Conservation (phyloP, 2,888 invertebrate species). For the Onthophagus sagittarius region DNA sequence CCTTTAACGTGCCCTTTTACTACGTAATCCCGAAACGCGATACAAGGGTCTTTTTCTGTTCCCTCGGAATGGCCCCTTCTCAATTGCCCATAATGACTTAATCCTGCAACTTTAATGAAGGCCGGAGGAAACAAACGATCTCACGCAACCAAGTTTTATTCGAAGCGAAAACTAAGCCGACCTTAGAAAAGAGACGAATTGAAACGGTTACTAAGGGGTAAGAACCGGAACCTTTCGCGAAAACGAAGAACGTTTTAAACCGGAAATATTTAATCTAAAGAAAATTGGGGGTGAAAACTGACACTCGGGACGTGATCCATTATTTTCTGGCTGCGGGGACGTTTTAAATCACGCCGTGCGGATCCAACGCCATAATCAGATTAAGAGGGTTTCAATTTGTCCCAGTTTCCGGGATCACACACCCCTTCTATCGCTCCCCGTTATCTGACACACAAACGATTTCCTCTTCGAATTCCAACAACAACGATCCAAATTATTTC, state of each 20-base stretch:
- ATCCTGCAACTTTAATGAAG: background rate
- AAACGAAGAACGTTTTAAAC: background rate
- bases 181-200: background rate
- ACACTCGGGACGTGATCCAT: background rate
- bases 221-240: background rate
- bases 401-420: background rate
- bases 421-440: background rate
- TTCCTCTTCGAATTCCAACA: background rate
- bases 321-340: background rate
- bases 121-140: background rate
- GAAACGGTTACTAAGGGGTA: too few relatives aligned
- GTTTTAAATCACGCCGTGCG: constrained; percentile 1
- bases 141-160: background rate
- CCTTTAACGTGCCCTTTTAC: background rate
- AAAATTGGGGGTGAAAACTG: background rate
- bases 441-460: background rate
- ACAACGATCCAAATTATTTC: background rate
- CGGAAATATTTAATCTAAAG: background rate
- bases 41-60: background rate
- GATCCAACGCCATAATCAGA: constrained; percentile 3
- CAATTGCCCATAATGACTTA: background rate
- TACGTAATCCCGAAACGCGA: background rate
- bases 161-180: background rate
- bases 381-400: constrained; percentile 9
- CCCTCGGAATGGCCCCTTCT: background rate